phyloP scores from a whole-genome alignment of 2,113 vertebrate species.

The Varanus komodoensis region DNA sequence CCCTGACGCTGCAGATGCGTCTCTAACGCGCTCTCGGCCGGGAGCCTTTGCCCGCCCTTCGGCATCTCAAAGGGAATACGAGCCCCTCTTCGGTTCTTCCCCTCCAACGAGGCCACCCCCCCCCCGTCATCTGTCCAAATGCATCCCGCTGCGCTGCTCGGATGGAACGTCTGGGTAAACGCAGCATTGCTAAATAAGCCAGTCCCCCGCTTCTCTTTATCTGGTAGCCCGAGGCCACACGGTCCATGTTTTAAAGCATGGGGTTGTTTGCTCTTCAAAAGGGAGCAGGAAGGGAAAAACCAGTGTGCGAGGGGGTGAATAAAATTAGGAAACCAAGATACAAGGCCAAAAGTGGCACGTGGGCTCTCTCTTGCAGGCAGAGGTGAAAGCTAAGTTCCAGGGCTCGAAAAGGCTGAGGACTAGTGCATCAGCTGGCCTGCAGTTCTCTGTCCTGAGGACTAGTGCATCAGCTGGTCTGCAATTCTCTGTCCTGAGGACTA shows the following conservation, averaged over 20 bases:
- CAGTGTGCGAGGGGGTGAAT: too few species aligned
- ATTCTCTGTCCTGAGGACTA: slow-evolving; percentile 35
- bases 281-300: background rate
- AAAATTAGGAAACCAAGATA: background rate
- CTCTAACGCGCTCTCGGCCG: background rate
- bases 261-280: too few species aligned
- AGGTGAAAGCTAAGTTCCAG: background rate
- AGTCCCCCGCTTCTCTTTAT: background rate
- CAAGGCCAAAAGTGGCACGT: background rate
- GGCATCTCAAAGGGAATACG: background rate
- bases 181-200: background rate
- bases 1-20: background rate
- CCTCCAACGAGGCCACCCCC: too few species aligned
- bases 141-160: background rate
- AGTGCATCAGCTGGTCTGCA: background rate
- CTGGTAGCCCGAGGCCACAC: background rate
- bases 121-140: background rate
- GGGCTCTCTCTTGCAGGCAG: background rate
- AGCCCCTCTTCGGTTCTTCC: too few species aligned
- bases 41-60: background rate
- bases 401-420: background rate
- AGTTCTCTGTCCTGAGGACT: slow-evolving; percentile 40
- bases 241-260: background rate
- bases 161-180: background rate
- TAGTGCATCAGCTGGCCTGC: background rate